Base-by-base conservation (phyloP, 2,113 vertebrate species). In the Catharus bicknelli region DNA sequence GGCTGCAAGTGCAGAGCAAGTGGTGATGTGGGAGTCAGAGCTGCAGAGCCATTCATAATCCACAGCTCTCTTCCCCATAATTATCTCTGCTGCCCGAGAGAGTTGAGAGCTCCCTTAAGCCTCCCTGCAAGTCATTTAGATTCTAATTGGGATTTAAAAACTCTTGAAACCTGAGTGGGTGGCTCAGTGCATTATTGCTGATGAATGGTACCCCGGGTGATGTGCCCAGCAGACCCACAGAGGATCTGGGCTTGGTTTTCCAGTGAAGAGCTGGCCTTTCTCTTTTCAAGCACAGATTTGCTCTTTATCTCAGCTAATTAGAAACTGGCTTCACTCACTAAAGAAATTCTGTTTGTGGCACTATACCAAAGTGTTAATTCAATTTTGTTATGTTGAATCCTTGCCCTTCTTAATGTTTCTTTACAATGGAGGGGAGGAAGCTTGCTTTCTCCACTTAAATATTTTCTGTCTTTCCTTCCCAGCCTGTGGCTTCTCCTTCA, bases 141-240 rank as follows among this genome's bases (percentile, higher is more conserved):
- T 91, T 94, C 95, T 94, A 94, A 95, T 80, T 81, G 95, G 93
- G 95, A 91, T 95, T 93, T 92, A 53, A 88, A 91, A 95, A 88
- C 91, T 90, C 93, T 80, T 83, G 91, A 94, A 94, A 92, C 79
- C 93, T 72, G 93, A 94, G 93, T 91, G 94, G 87, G 95, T 95
- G 94, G 85, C 72, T 94, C 67, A 30, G 70, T 59, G 67, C 90
- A 80, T 95, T 94, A 80, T 45, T 91, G 84, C 67, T 94, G 93
- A 75, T 91, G 93, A 90, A 83, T 74, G 84, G 86, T 89, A 87
- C 94, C 88, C 86, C 83, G 81, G 63, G 81, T 90, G 87, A 92
- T 82, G 83, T 4, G 17, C 87, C 87, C 87, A 54, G 95, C 89
- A 95, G 91, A 85, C 55, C 51, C 67, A 51, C 87, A 88, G 84